Evolutionary conservation across 2,113 vertebrate genomes (phyloP).

Genomic region (Phyllostomus discolor): DNA sequence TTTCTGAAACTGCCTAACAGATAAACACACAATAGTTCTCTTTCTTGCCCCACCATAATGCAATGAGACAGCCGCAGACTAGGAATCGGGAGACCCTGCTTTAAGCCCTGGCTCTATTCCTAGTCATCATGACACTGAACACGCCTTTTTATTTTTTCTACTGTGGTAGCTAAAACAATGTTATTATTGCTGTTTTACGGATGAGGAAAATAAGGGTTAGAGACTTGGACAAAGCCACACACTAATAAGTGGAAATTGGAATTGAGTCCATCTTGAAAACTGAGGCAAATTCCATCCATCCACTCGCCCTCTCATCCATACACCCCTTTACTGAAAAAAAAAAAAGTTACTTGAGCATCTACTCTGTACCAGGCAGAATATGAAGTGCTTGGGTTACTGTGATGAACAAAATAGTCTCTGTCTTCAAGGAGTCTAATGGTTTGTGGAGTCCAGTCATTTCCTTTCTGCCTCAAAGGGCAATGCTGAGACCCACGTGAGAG

Average conservation of each 20-base stretch:
- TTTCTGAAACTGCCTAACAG: neutral
- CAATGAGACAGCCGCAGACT: neutral
- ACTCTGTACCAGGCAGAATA: neutral
- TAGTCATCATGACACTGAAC: neutral
- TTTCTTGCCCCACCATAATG: neutral
- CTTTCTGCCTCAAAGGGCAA: neutral
- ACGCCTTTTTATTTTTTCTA: neutral
- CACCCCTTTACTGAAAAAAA: neutral
- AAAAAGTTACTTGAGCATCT: neutral
- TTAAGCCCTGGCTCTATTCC: neutral
- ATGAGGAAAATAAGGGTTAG: neutral
- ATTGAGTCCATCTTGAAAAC: neutral
- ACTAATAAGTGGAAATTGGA: neutral
- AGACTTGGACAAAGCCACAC: neutral
- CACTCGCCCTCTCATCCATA: neutral
- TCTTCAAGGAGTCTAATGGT: neutral
- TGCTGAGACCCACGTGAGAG: neutral
- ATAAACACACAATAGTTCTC: neutral
- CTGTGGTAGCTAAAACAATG: neutral
- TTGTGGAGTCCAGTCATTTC: neutral
- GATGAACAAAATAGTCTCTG: neutral
- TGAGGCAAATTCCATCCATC: neutral
- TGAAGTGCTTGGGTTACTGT: neutral
- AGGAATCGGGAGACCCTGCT: neutral
- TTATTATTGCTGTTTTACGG: neutral